These are phyloP conservation scores for Fundulus diaphanus DNA, from an alignment of 2,797 vertebrate species.

Conservation along the genomic window DNA sequence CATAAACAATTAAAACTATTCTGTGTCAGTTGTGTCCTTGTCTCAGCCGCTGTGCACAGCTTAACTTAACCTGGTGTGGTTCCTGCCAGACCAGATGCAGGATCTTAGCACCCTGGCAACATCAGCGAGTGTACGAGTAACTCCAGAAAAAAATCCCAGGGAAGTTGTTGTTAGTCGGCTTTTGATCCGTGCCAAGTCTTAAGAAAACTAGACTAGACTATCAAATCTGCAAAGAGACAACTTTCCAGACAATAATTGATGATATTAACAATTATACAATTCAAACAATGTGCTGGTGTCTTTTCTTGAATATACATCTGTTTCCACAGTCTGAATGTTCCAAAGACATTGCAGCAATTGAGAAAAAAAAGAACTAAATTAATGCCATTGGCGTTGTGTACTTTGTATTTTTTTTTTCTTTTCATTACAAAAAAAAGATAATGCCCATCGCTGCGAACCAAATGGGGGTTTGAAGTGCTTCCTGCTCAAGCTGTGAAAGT, in stretches of 20 bases:
- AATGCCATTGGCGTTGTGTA: background rate
- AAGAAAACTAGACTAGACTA: background rate
- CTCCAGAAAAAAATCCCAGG: constrained; percentile 22
- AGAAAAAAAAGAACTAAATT: background rate
- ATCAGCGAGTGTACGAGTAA: constrained; percentile 14
- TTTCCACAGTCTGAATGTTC: background rate
- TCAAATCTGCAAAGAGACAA: constrained; percentile 1
- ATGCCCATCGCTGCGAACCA: background rate
- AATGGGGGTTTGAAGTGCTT: background rate
- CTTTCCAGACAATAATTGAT: background rate
- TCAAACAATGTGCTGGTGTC: background rate
- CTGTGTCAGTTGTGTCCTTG: constrained; percentile 36
- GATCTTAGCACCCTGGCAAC: constrained; percentile 33
- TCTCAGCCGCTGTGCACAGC: constrained; percentile 45
- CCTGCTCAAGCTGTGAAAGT: background rate
- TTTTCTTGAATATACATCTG: background rate
- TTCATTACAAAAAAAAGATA: too few species aligned
- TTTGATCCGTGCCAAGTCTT: background rate
- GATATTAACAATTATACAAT: background rate
- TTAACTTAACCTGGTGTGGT: constrained; percentile 19
- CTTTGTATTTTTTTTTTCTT: too few species aligned
- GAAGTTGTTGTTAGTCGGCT: background rate
- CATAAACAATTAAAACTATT: constrained; percentile 42
- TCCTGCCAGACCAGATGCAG: constrained; percentile 36
- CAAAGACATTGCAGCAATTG: background rate